phyloP scores from a whole-genome alignment of 2,888 invertebrate genomes.

The Pteria penguin region DNA sequence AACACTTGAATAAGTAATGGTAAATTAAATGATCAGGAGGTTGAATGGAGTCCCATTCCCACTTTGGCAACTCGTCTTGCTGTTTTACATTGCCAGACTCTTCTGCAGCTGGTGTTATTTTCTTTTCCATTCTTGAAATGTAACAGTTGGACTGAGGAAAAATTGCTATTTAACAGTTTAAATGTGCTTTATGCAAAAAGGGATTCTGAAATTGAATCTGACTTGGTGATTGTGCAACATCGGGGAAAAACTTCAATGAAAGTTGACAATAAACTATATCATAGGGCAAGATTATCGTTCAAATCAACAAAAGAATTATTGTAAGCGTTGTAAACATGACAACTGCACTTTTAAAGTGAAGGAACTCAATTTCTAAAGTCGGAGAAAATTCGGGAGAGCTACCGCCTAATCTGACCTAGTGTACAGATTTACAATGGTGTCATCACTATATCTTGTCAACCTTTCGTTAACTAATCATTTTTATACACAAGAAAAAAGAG shows the following conservation, averaged over 20 bases:
- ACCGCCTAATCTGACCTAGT: not conserved
- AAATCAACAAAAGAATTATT: not conserved
- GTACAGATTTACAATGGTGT: not conserved
- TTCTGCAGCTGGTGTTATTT: not conserved
- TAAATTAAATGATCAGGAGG: no score
- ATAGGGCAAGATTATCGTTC: not conserved
- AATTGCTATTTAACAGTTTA: not conserved
- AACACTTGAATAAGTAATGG: no score
- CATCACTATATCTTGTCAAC: not conserved
- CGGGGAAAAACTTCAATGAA: not conserved
- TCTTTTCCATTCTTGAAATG: not conserved
- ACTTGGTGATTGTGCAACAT: not conserved
- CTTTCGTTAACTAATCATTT: not conserved
- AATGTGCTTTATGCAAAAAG: not conserved
- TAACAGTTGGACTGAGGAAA: not conserved
- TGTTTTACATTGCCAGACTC: not conserved
- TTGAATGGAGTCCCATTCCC: not conserved
- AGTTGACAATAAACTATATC: not conserved
- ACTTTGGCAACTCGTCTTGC: not conserved
- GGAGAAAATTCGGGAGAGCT: not conserved
- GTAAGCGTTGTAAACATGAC: not conserved
- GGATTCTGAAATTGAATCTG: no score
- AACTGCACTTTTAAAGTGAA: not conserved
- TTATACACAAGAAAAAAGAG: no score
- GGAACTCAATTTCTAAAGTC: not conserved